Evolutionary conservation across 2,797 vertebrate genomes (phyloP).

Genomic region (Masticophis lateralis): DNA sequence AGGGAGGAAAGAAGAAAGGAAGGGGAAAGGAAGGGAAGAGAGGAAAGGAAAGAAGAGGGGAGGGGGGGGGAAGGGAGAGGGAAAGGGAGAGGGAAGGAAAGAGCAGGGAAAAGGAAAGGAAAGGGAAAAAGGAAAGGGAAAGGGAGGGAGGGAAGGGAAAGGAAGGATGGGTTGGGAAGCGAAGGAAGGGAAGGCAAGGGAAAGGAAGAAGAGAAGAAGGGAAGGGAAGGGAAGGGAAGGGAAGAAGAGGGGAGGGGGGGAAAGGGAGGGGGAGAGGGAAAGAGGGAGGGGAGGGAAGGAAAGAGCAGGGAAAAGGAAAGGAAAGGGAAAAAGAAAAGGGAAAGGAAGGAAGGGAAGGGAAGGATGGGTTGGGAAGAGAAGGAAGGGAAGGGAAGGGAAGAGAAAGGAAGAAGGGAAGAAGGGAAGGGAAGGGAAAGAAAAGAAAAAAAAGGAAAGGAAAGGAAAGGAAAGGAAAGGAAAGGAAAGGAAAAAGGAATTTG

Average conservation of each 20-base stretch:
- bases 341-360: no score
- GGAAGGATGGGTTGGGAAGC: no score
- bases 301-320: accelerated
- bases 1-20: neutral
- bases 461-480: neutral
- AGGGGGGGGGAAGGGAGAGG: neutral
- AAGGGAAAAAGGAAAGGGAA: neutral
- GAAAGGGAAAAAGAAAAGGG: no score
- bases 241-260: accelerated
- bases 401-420: no score
- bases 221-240: no score
- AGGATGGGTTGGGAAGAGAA: accelerated
- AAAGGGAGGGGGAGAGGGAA: no score
- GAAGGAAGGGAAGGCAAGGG: no score
- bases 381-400: accelerated
- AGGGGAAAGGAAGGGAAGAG: no score
- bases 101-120: neutral
- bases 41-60: no score
- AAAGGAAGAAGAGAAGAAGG: no score
- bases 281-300: neutral
- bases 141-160: accelerated
- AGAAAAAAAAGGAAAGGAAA: neutral
- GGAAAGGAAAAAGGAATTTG: slow-evolving; percentile 1
- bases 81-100: no score
- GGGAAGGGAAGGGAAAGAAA: no score